Evolutionary conservation across 1,140 invertebrate genomes (phyloP).

Genomic region (Drosophila mayri): DNA sequence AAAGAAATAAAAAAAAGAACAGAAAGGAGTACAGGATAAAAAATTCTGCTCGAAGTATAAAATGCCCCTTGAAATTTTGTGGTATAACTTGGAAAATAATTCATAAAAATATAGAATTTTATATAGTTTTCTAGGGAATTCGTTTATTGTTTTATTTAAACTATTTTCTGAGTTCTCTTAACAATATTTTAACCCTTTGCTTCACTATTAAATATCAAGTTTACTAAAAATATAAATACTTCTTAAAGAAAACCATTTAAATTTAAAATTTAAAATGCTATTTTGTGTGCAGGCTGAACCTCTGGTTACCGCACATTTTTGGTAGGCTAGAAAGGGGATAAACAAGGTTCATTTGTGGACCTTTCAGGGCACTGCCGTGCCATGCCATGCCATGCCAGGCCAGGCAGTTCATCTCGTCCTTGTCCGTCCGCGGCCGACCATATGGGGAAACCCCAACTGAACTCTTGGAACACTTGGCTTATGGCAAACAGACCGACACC

Average conservation of each 20-base stretch:
- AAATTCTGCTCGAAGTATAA: background rate
- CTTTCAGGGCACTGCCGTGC: slow-evolving; percentile 1
- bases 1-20: slow-evolving; percentile 15
- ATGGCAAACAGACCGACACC: slow-evolving; percentile 57
- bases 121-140: background rate
- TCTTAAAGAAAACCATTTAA: background rate
- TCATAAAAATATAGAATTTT: no score
- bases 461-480: slow-evolving; percentile 30
- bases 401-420: slow-evolving; percentile 34
- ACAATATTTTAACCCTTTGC: background rate
- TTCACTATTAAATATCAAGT: background rate
- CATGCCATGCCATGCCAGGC: background rate
- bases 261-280: background rate
- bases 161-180: no score
- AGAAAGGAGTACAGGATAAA: no score
- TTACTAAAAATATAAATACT: background rate
- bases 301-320: background rate
- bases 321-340: background rate
- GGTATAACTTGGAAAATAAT: background rate
- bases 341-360: slow-evolving; percentile 27
- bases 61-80: background rate
- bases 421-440: slow-evolving; percentile 6
- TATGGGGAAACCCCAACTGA: slow-evolving; percentile 14
- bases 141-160: no score
- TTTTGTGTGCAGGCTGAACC: background rate